Conservation (phyloP, 23 tunicate species). For the Phallusia fumigata region DNA sequence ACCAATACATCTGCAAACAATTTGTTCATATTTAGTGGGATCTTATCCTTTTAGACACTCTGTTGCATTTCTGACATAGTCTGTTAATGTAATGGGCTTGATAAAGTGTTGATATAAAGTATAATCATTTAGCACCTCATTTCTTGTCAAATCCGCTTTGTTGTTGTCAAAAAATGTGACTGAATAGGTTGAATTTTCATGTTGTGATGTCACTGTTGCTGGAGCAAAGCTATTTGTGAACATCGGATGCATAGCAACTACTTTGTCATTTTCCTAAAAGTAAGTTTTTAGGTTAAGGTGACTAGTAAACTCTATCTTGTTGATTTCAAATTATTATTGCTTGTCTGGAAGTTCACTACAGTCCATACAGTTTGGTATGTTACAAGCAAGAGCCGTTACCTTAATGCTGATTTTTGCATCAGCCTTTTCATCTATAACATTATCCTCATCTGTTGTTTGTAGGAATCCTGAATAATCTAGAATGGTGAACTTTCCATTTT, state of each 20-base stretch:
- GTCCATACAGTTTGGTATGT: not conserved
- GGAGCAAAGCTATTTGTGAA: slow-evolving; percentile 1
- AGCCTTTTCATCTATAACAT: not conserved
- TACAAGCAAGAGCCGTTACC: not conserved
- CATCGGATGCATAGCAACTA: not conserved
- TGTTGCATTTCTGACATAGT: too few relatives aligned
- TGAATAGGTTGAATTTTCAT: not conserved
- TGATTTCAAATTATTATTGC: too few relatives aligned
- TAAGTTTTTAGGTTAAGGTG: not conserved
- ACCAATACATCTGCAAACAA: slow-evolving; percentile 44
- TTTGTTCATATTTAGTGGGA: not conserved
- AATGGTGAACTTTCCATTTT: not conserved
- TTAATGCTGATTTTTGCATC: not conserved
- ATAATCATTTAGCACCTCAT: not conserved
- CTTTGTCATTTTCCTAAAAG: not conserved
- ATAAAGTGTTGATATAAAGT: too few relatives aligned
- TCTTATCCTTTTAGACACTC: too few relatives aligned
- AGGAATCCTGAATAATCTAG: not conserved
- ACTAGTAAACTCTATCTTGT: too few relatives aligned
- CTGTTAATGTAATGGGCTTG: too few relatives aligned
- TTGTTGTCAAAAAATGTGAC: not conserved
- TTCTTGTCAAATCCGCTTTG: not conserved
- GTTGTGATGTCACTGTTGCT: slow-evolving; percentile 3
- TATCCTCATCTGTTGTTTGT: not conserved
- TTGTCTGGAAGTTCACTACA: not conserved